Evolutionary conservation across 2,113 vertebrate genomes (phyloP).

Genomic region (Podarcis raffonei): DNA sequence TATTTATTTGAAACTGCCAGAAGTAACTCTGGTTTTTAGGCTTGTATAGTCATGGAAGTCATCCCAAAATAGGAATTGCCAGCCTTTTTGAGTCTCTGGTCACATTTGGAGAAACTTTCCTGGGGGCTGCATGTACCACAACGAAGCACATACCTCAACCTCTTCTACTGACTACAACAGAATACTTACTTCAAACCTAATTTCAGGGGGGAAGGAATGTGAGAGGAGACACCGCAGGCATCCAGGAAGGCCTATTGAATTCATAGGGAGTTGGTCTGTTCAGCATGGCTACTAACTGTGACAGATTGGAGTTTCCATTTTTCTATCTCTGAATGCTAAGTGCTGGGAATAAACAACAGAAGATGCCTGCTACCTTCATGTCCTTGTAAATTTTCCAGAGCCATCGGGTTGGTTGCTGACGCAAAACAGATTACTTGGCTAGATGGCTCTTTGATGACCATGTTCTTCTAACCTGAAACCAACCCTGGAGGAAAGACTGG

Average conservation of each 20-base stretch:
- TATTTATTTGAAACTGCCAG: neutral
- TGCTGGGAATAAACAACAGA: neutral
- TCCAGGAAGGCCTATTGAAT: neutral
- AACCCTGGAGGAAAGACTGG: neutral
- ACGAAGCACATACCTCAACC: too few species aligned
- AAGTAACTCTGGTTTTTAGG: neutral
- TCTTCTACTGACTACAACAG: too few species aligned
- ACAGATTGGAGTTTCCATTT: neutral
- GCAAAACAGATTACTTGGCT: neutral
- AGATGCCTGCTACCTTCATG: neutral
- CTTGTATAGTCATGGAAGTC: neutral
- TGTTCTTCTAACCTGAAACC: neutral
- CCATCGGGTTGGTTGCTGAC: neutral
- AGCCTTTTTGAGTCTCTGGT: too few species aligned
- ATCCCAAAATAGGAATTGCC: neutral
- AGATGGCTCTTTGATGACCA: neutral
- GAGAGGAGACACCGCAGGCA: too few species aligned
- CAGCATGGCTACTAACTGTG: neutral
- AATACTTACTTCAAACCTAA: too few species aligned
- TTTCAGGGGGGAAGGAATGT: too few species aligned
- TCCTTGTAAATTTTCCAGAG: neutral
- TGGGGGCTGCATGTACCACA: too few species aligned
- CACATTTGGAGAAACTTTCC: too few species aligned
- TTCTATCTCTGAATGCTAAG: neutral
- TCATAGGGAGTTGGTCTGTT: neutral